A percentile compares a stretch with the other conserved stretches of the same genome.
Conservation (phyloP, 2,888 invertebrate species). For the Aphodius sticticus region DNA sequence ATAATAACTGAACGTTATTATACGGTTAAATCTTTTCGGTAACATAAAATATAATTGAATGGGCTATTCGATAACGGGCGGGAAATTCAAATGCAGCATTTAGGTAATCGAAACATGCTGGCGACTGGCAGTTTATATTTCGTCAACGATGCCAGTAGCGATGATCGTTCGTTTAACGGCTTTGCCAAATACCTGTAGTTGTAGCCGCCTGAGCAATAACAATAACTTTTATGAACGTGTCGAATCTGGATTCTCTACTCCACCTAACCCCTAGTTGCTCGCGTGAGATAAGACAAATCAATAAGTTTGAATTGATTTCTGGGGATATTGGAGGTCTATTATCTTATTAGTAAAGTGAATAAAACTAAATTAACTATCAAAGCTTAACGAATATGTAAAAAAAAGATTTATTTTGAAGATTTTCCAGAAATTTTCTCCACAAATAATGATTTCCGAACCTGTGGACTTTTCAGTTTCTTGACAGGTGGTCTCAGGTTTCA, state of each 20-base stretch:
- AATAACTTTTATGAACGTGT: constrained; percentile 33
- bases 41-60: constrained; percentile 16
- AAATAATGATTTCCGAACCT: too few relatives aligned
- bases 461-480: too few relatives aligned
- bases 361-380: too few relatives aligned
- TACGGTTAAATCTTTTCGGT: too few relatives aligned
- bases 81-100: constrained; percentile 29
- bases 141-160: constrained; percentile 40
- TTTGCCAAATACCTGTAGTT: constrained; percentile 39
- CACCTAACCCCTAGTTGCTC: neutral
- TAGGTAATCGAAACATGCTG: constrained; percentile 31
- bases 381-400: too few relatives aligned
- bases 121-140: constrained; percentile 32
- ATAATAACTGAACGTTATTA: too few relatives aligned
- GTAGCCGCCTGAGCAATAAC: constrained; percentile 28
- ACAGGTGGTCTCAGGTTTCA: too few relatives aligned
- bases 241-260: constrained; percentile 25
- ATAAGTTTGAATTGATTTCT: constrained; percentile 4
- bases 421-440: too few relatives aligned
- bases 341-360: too few relatives aligned
- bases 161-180: constrained; percentile 40
- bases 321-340: neutral
- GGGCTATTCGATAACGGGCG: neutral
- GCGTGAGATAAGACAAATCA: constrained; percentile 1
- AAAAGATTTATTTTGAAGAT: too few relatives aligned